Percentiles rank a stretch among this genome's conserved stretches.
phyloP scores from a whole-genome alignment of 2,888 invertebrate genomes.

The Pseudanteris insignis region DNA sequence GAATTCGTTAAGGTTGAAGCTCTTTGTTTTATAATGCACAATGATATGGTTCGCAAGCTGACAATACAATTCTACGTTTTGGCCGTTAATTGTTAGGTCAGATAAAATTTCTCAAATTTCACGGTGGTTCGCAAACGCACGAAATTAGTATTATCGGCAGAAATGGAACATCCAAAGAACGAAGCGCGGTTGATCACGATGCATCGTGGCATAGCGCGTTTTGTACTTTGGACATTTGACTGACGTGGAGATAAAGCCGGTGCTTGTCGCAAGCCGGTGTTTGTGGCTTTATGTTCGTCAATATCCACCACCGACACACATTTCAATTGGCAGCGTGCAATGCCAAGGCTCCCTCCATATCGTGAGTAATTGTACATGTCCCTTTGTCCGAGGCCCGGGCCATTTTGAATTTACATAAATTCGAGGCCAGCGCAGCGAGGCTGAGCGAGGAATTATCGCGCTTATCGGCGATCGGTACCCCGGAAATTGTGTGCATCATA shows the following conservation, averaged over 20 bases:
- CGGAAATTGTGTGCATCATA: constrained; percentile 56
- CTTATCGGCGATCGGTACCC: constrained; percentile 46
- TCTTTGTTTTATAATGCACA: too few relatives aligned
- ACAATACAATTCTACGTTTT: too few relatives aligned
- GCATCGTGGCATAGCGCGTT: constrained; percentile 18
- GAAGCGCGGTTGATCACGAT: constrained; percentile 8
- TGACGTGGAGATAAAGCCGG: constrained; percentile 27
- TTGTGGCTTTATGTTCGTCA: constrained; percentile 33
- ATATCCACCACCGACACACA: constrained; percentile 34
- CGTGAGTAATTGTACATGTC: constrained; percentile 35
- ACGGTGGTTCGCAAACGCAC: constrained; percentile 13
- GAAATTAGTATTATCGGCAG: constrained; percentile 30
- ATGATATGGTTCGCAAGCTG: too few relatives aligned
- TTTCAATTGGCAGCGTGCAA: constrained; percentile 32
- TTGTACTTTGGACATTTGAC: constrained; percentile 30
- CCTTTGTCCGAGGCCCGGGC: constrained; percentile 40
- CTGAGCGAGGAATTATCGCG: constrained; percentile 44
- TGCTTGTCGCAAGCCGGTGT: constrained; percentile 21
- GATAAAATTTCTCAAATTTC: constrained; percentile 25
- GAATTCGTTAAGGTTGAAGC: too few relatives aligned
- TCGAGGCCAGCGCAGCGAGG: constrained; percentile 21
- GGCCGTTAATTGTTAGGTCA: constrained; percentile 10
- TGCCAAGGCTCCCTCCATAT: constrained; percentile 22
- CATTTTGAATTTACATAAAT: constrained; percentile 46
- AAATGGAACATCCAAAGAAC: constrained; percentile 32